A percentile compares a stretch with the other conserved stretches of the same genome.
Conservation (phyloP, 2,113 vertebrate species). For the Gnathonemus echidnorhynchus region DNA sequence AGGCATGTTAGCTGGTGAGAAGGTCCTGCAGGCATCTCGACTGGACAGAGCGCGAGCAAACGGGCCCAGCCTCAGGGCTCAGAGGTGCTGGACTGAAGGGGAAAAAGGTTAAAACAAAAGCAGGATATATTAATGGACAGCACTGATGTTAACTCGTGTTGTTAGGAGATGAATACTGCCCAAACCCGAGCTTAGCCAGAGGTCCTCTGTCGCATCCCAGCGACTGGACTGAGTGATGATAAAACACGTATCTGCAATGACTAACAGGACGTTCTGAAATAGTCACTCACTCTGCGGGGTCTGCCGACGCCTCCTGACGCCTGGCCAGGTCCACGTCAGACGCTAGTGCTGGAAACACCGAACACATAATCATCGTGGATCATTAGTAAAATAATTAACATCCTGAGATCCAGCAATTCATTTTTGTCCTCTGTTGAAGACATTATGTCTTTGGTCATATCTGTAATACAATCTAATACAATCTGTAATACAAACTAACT, state of each 20-base stretch:
- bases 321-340: conserved; percentile 8
- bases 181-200: not conserved
- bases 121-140: not conserved
- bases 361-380: not conserved
- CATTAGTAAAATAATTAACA: not conserved
- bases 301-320: not conserved
- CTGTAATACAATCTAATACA: too few relatives aligned
- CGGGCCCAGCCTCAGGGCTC: not conserved
- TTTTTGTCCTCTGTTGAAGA: not conserved
- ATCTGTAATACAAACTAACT: too few relatives aligned
- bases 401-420: not conserved
- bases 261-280: not conserved
- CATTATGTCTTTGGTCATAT: not conserved
- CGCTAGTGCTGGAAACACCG: conserved; percentile 14
- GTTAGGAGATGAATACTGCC: not conserved
- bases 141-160: not conserved
- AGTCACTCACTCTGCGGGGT: conserved; percentile 26
- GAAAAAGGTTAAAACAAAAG: not conserved
- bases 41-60: not conserved
- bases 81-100: not conserved
- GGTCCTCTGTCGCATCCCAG: not conserved
- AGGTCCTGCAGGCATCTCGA: not conserved
- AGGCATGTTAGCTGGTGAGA: not conserved
- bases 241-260: not conserved
- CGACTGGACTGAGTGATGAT: not conserved